Evolutionary conservation across 2,888 invertebrate genomes (phyloP), one percentile per base, ranked within the genome.

Genomic region (Masnerella sp.): DNA sequence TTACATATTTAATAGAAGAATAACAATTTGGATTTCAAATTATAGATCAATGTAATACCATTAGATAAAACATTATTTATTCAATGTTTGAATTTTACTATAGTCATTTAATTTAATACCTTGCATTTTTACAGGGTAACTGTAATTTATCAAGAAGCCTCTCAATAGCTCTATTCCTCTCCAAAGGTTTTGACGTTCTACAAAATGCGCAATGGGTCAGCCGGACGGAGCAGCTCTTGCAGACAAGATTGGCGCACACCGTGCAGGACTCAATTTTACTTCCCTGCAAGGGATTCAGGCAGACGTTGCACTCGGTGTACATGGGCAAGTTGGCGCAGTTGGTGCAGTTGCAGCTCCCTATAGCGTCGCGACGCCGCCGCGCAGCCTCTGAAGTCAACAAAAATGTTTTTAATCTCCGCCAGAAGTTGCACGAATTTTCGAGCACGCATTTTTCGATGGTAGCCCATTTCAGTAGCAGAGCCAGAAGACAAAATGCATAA

Each of bases 171-270:
- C 80, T 76, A 56, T 83, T 82, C 9, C 80, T 77, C 43, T 79
- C 62, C 45, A 75, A 38, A 0, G 79, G 72, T 18, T 74, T 28
- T 1, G 11, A 7, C 0, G 80, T 75, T 17, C 83, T 62, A 59
- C 84, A 84, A 43, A 80, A 83, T 5, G 84, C 78, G 45, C 84
- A 84, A n/a, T 18, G 71, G 1, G 5, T 40, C n/a, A 84, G 51
- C 34, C 72, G 56, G 0, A 36, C 15, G 0, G 81, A 58, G 58
- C 84, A 84, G 5, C 11, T 40, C 4, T 52, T 52, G 43, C 84
- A 84, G 0, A 80, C 65, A n/a, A 82, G 65, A 56, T 83, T 82
- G 1, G 81, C 78, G 49, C 84, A 84, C 0, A 80, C 65, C 2
- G 75, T 52, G 25, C 84, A 84, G 2, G 81, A 76, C 20, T 64